Evolutionary conservation across 2,888 invertebrate species (phyloP), one percentile per base, ranked within the genome.

Genomic region (Eupithecia exiguata): DNA sequence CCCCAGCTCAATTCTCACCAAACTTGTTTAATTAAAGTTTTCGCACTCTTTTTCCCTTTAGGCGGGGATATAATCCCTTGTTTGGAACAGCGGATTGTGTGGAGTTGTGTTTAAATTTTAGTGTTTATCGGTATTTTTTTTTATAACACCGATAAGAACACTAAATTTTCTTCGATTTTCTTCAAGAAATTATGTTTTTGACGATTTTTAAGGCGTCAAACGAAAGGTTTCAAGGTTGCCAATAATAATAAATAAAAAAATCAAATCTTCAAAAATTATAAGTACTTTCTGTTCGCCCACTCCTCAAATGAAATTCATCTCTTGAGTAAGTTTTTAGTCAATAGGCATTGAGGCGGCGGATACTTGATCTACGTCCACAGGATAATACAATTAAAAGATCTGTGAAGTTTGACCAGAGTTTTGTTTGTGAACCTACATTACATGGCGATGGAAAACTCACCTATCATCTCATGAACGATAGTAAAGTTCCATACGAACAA

Each of bases 21-120:
- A 94, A 94, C 92, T 94, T 94, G 93, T 94, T 94, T 94, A 94
- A 94, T 94, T 94, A 94, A 94, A 94, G 91, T 94, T 94, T 90
- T 92, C 90, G 89, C 92, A 93, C 93, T 92, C 93, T 94, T 94
- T 93, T 94, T 94, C 90, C 93, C 93, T 91, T 92, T 89, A 89
- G 92, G 89, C 91, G 90, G 87, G 88, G 89, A 89, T 91, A 92
- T 93, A 92, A 91, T 93, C 92, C 90, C 89, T 88, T 87, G 87
- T 89, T 89, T 80, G 82, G 90, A 84, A 89, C 86, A 90, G 63
- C 18, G 74, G 63, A 78, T 68, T 67, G 68, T 68, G 71, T 87
- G 49, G 88, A 89, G 85, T 49, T n/a, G 71, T 72, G 69, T 25
- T 70, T 75, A 21, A 25, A 66, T 21, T 66, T 25, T 40, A 16